Percentiles rank a stretch among this genome's conserved stretches.
These are phyloP conservation scores for Thalassaphorura encarpata DNA, from an alignment of 1,140 invertebrate species.

Conservation along the genomic window DNA sequence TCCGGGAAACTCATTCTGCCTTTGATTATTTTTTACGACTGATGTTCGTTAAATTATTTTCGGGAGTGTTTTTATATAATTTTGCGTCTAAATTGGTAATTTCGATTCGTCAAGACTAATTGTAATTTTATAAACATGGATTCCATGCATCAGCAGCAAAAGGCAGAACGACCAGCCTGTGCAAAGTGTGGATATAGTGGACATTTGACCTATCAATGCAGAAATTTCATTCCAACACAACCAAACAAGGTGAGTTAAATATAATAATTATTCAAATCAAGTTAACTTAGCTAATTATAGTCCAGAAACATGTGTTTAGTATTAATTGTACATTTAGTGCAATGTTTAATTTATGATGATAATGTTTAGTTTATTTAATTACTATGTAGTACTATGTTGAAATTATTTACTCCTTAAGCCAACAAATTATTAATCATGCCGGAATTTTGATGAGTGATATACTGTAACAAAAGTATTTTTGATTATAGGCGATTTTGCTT, in stretches of 20 bases:
- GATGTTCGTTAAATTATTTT: no score
- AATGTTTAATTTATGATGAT: no score
- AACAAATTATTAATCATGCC: no score
- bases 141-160: background rate
- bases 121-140: no score
- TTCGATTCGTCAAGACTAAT: no score
- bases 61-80: no score
- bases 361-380: no score
- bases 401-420: no score
- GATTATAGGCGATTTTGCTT: constrained; percentile 62
- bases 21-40: no score
- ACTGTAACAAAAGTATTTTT: background rate
- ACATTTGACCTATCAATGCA: constrained; percentile 90
- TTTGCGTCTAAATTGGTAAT: no score
- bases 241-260: constrained; percentile 49
- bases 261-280: background rate
- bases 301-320: background rate
- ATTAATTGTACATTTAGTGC: background rate
- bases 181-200: constrained; percentile 91
- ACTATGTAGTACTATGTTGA: no score
- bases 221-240: constrained; percentile 88
- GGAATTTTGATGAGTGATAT: background rate
- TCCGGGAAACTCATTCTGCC: no score
- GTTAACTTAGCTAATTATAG: background rate
- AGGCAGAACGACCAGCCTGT: constrained; percentile 52